Evolutionary conservation across 35 echinoderm and acorn worm species (phyloP), one percentile per base, ranked within the genome.

Genomic region (Heliocidaris tuberculata): DNA sequence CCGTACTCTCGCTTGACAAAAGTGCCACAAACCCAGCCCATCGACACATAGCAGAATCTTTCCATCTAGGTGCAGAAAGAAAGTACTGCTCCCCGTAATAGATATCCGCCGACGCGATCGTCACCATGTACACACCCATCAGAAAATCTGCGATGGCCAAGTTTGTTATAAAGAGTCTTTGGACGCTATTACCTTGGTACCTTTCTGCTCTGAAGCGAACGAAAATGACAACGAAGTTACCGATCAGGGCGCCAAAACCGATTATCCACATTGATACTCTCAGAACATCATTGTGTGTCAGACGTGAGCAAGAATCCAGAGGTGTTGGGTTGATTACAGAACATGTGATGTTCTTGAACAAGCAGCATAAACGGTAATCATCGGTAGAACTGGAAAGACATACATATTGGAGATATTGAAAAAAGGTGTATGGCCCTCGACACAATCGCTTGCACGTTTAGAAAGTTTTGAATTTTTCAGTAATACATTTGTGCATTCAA

Each of bases 41-140:
- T 48, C 93, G 93, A 32, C 96, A 98, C 15, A 98, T 29, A 49
- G 16, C 11, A 0, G 96, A 93, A 4, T 60, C 50, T 65, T 94
- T 32, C 97, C 97, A 98, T 13, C 15, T 29, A 16, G 88, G 70
- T 5, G 95, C 92, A 86, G 94, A 49, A 1, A 95, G 61, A 50
- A 96, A 96, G 49, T 96, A 98, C 29, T 94, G 87, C 9, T 96
- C 92, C 2, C 95, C 94, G 86, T 95, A 98, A 59, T 94, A 52
- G 30, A 95, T 60, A 86, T 98, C 97, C 2, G 90, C 86, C 47
- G 94, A 94, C 17, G 96, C 96, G 8, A 98, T 70, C 9, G 95
- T 94, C 19, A 96, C 60, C 92, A 98, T 56, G 60, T 98, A 98
- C 29, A 98, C 42, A 9, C 97, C 97, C 94, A 95, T 98, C 7